Conservation (phyloP, 2,888 invertebrate species). For the Nephrotoma guestfalica region DNA sequence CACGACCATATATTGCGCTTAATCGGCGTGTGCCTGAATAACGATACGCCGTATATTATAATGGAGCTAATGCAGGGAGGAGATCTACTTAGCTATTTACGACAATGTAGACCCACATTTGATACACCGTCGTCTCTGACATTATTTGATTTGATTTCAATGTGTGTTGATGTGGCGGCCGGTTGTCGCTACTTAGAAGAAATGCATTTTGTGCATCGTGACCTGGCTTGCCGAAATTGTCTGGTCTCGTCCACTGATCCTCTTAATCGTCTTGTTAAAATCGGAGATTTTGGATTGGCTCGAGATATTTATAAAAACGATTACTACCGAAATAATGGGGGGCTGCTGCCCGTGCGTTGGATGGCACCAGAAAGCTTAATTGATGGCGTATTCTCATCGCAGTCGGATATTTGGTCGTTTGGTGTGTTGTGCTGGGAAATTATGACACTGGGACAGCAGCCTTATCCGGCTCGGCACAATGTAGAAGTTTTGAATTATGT, state of each 20-base stretch:
- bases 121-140: conserved; percentile 50
- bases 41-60: conserved; percentile 84
- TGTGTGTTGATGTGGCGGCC: conserved; percentile 90
- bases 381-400: conserved; percentile 91
- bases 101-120: conserved; percentile 61
- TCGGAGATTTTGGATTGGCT: conserved; percentile 93
- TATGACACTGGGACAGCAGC: conserved; percentile 88
- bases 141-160: conserved; percentile 71
- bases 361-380: conserved; percentile 96
- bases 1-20: conserved; percentile 90
- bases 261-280: conserved; percentile 45
- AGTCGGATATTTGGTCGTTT: conserved; percentile 95
- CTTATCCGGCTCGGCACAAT: conserved; percentile 88
- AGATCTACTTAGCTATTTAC: conserved; percentile 79
- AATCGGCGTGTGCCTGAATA: conserved; percentile 87
- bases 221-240: conserved; percentile 92
- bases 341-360: conserved; percentile 89
- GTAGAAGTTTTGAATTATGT: conserved; percentile 85
- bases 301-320: conserved; percentile 95
- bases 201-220: conserved; percentile 93
- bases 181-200: conserved; percentile 94
- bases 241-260: conserved; percentile 62
- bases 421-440: conserved; percentile 95
- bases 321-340: conserved; percentile 90
- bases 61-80: conserved; percentile 98